phyloP scores from a whole-genome alignment of 2,888 invertebrate species.

The Eudemis profundana region DNA sequence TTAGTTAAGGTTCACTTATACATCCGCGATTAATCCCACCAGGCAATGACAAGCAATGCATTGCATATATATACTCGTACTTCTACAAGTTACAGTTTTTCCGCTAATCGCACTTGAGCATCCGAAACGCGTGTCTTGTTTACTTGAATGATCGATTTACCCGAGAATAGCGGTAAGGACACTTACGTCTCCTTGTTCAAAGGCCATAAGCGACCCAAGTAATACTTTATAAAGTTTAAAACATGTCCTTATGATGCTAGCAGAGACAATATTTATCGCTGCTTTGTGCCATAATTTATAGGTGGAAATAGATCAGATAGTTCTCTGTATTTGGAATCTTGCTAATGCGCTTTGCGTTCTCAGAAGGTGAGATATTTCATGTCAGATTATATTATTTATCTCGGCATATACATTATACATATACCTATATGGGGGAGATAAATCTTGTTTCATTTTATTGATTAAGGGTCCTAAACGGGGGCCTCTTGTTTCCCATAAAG shows the following conservation, averaged over 20 bases:
- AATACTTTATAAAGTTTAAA: too few relatives aligned
- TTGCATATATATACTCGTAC: too few relatives aligned
- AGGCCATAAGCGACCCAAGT: too few relatives aligned
- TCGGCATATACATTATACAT: neutral
- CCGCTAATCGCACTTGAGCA: neutral
- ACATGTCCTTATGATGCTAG: neutral
- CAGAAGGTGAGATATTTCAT: constrained; percentile 11
- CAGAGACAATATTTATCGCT: neutral
- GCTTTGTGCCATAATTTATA: constrained; percentile 15
- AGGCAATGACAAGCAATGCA: too few relatives aligned
- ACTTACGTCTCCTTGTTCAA: too few relatives aligned
- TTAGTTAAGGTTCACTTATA: too few relatives aligned
- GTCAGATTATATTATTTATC: constrained; percentile 3
- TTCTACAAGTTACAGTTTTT: too few relatives aligned
- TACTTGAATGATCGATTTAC: constrained; percentile 29
- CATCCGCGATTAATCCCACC: too few relatives aligned
- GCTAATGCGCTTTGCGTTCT: neutral
- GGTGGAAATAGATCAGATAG: constrained; percentile 13
- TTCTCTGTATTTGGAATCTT: constrained; percentile 14
- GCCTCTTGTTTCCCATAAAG: too few relatives aligned
- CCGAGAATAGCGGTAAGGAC: neutral
- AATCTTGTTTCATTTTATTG: too few relatives aligned
- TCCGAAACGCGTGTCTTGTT: constrained; percentile 10
- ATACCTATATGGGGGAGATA: too few relatives aligned
- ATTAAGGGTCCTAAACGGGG: too few relatives aligned